Evolutionary conservation across 2,888 invertebrate species (phyloP).

Genomic region (Nemoura dubitans): DNA sequence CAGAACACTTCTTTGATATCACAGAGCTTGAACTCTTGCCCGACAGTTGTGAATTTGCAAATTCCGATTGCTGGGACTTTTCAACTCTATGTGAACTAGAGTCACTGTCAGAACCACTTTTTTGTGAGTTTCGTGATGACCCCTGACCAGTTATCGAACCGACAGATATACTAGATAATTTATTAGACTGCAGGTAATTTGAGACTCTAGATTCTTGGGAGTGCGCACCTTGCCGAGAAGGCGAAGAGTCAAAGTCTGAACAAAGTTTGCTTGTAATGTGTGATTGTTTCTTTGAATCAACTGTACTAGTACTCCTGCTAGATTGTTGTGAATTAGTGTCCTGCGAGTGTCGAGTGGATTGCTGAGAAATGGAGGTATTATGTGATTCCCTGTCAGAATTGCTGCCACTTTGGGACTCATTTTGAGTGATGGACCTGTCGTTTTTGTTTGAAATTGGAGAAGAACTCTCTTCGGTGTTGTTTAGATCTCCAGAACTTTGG

Average conservation of each 20-base stretch:
- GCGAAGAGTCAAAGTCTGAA: neutral
- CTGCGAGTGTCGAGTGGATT: neutral
- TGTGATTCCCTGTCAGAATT: neutral
- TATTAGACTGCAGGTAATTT: neutral
- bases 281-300: neutral
- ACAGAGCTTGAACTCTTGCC: neutral
- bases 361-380: neutral
- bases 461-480: neutral
- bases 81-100: neutral
- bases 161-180: neutral
- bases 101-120: neutral
- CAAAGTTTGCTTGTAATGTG: neutral
- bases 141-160: neutral
- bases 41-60: too few species aligned
- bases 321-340: neutral
- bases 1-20: neutral
- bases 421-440: neutral
- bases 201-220: neutral
- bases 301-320: slow-evolving; percentile 1
- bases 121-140: slow-evolving; percentile 14
- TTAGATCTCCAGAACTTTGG: neutral
- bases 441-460: slow-evolving; percentile 1
- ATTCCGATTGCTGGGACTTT: too few species aligned
- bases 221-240: neutral
- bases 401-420: neutral